Percentiles rank a stretch among this genome's conserved stretches.
Evolutionary conservation across 2,113 vertebrate species (phyloP).

Genomic region (Eulemur rufifrons): DNA sequence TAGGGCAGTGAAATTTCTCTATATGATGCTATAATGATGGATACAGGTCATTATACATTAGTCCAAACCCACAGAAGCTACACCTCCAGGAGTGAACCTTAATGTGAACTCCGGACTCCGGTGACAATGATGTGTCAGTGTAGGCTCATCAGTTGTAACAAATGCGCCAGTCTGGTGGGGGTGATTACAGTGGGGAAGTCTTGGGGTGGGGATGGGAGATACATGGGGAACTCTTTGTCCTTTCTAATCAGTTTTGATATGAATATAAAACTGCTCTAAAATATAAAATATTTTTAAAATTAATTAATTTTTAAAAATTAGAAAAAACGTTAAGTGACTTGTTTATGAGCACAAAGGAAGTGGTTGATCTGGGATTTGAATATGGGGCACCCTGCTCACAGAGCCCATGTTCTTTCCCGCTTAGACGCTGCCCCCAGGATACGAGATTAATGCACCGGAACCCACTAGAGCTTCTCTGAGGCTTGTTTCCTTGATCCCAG

Average conservation of each 20-base stretch:
- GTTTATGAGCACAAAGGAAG: not conserved
- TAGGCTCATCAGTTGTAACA: not conserved
- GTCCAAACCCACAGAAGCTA: too few relatives aligned
- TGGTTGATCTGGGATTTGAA: not conserved
- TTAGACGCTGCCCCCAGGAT: rapidly evolving
- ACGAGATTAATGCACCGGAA: too few relatives aligned
- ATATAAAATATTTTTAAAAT: not conserved
- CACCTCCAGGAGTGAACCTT: rapidly evolving
- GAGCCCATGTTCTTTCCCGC: rapidly evolving
- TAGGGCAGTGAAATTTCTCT: not conserved
- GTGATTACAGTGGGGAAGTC: not conserved
- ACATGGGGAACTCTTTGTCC: not conserved
- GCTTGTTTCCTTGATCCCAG: not conserved
- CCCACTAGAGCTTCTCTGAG: not conserved
- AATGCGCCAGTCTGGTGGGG: not conserved
- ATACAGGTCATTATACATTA: too few relatives aligned
- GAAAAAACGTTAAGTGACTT: not conserved
- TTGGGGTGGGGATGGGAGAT: too few relatives aligned
- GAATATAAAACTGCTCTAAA: not conserved
- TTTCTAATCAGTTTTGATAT: not conserved
- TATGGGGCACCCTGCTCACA: not conserved
- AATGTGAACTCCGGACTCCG: not conserved
- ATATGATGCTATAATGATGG: rapidly evolving
- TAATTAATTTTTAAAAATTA: not conserved
- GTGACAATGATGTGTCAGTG: rapidly evolving